Percentiles rank a stretch among this genome's conserved stretches.
phyloP scores from a whole-genome alignment of 2,113 vertebrate species.

The Oxyura jamaicensis region DNA sequence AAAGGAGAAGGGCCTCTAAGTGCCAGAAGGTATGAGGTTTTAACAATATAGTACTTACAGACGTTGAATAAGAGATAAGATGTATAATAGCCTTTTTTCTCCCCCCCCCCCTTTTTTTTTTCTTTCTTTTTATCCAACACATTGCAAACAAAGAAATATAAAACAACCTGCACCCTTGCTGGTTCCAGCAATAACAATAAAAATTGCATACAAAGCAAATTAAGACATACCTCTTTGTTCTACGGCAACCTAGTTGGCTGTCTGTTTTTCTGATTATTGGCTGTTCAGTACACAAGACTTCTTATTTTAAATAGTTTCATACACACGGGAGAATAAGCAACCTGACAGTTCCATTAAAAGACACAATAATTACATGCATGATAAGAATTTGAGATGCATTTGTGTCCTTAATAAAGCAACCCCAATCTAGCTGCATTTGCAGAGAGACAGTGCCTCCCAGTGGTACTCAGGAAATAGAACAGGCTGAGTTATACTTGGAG shows the following conservation, averaged over 20 bases:
- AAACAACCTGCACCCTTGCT: neutral
- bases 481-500: neutral
- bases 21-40: neutral
- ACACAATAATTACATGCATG: neutral
- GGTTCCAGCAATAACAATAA: neutral
- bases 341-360: neutral
- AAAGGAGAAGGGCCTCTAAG: neutral
- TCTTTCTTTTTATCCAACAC: neutral
- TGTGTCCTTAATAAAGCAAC: neutral
- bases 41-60: neutral
- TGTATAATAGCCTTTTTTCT: neutral
- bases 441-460: slow-evolving; percentile 45
- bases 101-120: no score
- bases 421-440: neutral
- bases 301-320: neutral
- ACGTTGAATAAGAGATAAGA: neutral
- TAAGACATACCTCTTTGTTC: neutral
- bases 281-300: neutral
- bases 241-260: accelerated
- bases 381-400: neutral
- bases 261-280: neutral
- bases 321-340: neutral
- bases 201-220: neutral
- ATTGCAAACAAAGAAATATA: neutral
- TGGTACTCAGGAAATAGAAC: neutral